Conservation (phyloP, 2,888 invertebrate species). For the Molorchus minor region DNA sequence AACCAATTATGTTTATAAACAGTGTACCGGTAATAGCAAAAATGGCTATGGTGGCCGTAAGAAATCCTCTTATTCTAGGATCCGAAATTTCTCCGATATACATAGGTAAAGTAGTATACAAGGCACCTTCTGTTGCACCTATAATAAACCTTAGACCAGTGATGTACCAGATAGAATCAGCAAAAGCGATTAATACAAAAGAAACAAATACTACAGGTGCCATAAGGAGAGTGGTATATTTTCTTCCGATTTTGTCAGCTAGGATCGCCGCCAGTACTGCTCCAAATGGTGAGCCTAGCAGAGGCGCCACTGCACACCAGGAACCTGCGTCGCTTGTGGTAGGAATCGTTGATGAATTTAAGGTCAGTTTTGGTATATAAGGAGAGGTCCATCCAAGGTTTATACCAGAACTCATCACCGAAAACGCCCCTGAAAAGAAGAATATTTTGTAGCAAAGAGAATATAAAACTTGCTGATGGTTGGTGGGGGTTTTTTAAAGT, state of each 20-base stretch:
- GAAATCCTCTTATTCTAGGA: constrained; percentile 67
- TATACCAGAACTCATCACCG: constrained; percentile 54
- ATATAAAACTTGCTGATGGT: too few relatives aligned
- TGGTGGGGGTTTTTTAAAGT: too few relatives aligned
- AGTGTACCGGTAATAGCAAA: constrained; percentile 66
- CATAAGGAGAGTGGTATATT: constrained; percentile 57
- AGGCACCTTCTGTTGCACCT: constrained; percentile 66
- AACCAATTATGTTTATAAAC: constrained; percentile 71
- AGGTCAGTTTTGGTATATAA: constrained; percentile 64
- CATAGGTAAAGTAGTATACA: constrained; percentile 64
- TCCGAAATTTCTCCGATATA: constrained; percentile 71
- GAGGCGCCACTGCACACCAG: constrained; percentile 73
- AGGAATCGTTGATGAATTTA: constrained; percentile 63
- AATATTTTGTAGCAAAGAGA: too few relatives aligned
- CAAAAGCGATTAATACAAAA: constrained; percentile 70
- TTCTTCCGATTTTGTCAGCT: constrained; percentile 72
- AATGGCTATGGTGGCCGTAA: constrained; percentile 70
- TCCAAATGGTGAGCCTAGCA: constrained; percentile 72
- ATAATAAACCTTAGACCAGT: constrained; percentile 59
- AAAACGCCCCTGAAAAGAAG: constrained; percentile 50
- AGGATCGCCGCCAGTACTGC: constrained; percentile 70
- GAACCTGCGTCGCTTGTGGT: constrained; percentile 66
- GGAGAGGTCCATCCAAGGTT: constrained; percentile 70
- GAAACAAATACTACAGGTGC: constrained; percentile 65
- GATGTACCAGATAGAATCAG: constrained; percentile 67